phyloP scores from a whole-genome alignment of 2,888 invertebrate genomes.

The Oligia strigilis region DNA sequence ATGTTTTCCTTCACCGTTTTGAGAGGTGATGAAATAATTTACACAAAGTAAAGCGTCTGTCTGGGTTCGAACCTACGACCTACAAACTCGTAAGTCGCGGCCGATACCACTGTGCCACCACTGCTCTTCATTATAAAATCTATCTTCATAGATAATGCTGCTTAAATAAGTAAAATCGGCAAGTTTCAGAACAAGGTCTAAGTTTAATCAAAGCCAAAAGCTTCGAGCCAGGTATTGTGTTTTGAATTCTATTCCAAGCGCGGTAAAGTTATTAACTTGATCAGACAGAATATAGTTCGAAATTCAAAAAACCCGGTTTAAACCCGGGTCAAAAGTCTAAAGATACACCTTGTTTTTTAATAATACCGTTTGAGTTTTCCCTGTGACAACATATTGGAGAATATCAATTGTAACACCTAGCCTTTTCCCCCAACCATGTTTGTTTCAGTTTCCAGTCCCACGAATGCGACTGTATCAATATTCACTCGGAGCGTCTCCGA shows the following conservation, averaged over 20 bases:
- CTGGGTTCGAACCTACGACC: too few species aligned
- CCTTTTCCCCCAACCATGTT: not conserved
- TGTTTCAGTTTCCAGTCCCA: conserved; percentile 23
- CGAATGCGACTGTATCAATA: conserved; percentile 13
- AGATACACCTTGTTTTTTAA: not conserved
- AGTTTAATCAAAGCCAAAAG: not conserved
- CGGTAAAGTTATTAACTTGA: not conserved
- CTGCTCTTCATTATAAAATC: not conserved
- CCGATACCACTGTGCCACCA: too few species aligned
- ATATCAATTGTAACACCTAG: not conserved
- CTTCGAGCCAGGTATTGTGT: not conserved
- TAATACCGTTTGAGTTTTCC: not conserved
- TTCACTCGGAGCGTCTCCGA: conserved; percentile 7
- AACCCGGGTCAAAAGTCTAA: not conserved
- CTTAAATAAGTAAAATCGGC: not conserved
- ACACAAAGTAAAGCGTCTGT: too few species aligned
- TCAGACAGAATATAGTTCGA: not conserved
- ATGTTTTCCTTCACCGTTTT: too few species aligned
- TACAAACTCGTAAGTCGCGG: too few species aligned
- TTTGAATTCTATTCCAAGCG: not conserved
- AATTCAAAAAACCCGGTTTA: not conserved
- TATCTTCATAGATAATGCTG: not conserved
- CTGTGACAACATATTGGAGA: not conserved
- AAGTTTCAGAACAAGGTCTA: not conserved
- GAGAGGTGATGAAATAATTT: too few species aligned